phyloP scores from a whole-genome alignment of 2,888 invertebrate species.

The Caenorhabditis afra region DNA sequence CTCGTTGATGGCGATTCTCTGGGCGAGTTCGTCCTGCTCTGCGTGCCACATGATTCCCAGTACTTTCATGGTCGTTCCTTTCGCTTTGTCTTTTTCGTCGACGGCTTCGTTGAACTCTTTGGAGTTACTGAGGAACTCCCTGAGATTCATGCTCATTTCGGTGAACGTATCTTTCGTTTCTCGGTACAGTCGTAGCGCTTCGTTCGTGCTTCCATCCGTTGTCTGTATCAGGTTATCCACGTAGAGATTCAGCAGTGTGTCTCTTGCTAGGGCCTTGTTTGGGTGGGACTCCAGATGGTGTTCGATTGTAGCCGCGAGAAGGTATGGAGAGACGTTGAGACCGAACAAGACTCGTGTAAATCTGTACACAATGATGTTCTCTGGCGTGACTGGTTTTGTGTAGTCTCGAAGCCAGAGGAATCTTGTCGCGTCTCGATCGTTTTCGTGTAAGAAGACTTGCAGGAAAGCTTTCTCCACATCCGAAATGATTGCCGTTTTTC shows the following conservation, averaged over 20 bases:
- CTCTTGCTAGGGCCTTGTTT: background rate
- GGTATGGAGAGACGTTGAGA: constrained; percentile 16
- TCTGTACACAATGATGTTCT: constrained; percentile 47
- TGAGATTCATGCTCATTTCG: constrained; percentile 51
- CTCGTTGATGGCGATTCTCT: too few relatives aligned
- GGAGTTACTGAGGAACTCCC: constrained; percentile 63
- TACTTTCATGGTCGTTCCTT: constrained; percentile 2
- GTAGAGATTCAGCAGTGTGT: constrained; percentile 57
- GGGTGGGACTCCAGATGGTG: constrained; percentile 41
- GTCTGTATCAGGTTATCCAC: constrained; percentile 66
- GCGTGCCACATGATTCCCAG: constrained; percentile 19
- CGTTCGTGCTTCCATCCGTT: background rate
- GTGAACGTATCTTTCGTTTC: constrained; percentile 33
- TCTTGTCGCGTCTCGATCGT: constrained; percentile 37
- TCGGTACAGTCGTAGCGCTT: constrained; percentile 1
- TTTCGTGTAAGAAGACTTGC: constrained; percentile 35
- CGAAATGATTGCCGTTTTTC: constrained; percentile 9
- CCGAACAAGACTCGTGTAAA: constrained; percentile 61
- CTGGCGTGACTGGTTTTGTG: constrained; percentile 10
- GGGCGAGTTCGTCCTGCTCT: too few relatives aligned
- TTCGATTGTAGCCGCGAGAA: constrained; percentile 33
- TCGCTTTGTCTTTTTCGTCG: constrained; percentile 3
- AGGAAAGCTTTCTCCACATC: constrained; percentile 63
- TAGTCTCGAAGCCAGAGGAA: constrained; percentile 59
- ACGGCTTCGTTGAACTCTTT: background rate